phyloP scores from a whole-genome alignment of 2,113 vertebrate species.

The Centropus bengalensis region DNA sequence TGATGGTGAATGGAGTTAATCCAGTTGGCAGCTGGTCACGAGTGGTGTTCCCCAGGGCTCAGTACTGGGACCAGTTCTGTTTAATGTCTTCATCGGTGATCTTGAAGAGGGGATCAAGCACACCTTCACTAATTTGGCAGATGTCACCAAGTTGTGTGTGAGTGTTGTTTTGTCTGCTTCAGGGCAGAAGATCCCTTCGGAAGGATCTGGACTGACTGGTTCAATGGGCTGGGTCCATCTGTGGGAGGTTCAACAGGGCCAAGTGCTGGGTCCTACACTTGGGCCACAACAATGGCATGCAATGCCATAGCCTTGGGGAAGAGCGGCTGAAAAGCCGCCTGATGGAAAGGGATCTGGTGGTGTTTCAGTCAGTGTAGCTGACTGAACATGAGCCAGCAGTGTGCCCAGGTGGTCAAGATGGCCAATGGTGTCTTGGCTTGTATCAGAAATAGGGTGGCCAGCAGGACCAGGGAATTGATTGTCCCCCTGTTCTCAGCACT shows the following conservation, averaged over 20 bases:
- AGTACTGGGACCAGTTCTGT: neutral
- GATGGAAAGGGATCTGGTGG: too few relatives aligned
- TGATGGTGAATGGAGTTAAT: neutral
- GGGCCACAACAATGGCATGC: neutral
- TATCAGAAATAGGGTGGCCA: neutral
- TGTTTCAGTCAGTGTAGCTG: too few relatives aligned
- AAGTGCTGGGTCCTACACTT: neutral
- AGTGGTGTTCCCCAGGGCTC: neutral
- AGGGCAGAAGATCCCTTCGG: neutral
- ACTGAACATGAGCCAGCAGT: too few relatives aligned
- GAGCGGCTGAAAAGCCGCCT: too few relatives aligned
- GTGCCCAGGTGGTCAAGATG: neutral
- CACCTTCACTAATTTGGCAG: neutral
- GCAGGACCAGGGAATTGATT: neutral
- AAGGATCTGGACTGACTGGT: neutral
- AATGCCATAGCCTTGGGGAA: neutral
- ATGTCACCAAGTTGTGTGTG: rapidly evolving
- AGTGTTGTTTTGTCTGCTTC: neutral
- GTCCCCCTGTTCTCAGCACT: rapidly evolving
- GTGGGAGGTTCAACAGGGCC: neutral
- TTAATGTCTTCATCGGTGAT: neutral
- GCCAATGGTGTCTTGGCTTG: neutral
- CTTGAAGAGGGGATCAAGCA: neutral
- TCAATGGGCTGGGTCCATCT: rapidly evolving
- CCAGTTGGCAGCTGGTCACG: rapidly evolving